Conservation (phyloP, 2,888 invertebrate genomes). For the Candidula unifasciata region DNA sequence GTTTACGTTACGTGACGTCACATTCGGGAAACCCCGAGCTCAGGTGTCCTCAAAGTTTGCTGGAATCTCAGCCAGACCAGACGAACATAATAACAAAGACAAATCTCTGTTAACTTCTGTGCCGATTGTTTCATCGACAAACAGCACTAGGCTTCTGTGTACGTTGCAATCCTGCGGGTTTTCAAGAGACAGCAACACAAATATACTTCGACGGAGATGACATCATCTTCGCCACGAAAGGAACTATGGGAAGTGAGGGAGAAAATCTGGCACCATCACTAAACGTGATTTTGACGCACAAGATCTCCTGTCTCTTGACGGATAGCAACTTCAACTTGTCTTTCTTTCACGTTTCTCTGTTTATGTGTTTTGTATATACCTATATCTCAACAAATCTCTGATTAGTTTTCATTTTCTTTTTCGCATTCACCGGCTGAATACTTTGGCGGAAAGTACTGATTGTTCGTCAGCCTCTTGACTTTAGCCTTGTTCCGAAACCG, state of each 20-base stretch:
- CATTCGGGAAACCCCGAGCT: conserved; percentile 58
- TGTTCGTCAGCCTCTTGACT: too few species aligned
- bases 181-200: conserved; percentile 31
- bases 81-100: neutral
- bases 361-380: too few species aligned
- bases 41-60: conserved; percentile 25
- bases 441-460: too few species aligned
- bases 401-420: too few species aligned
- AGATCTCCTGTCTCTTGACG: neutral
- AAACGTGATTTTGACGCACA: neutral
- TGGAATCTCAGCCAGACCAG: neutral
- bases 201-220: conserved; percentile 58
- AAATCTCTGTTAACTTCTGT: neutral
- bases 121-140: too few species aligned
- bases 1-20: conserved; percentile 76
- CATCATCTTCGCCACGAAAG: conserved; percentile 59
- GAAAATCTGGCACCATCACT: conserved; percentile 32
- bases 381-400: too few species aligned
- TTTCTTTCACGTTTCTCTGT: neutral
- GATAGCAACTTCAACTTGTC: neutral
- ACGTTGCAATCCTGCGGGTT: neutral
- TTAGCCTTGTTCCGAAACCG: too few species aligned
- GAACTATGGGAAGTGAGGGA: conserved; percentile 47
- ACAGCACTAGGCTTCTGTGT: neutral
- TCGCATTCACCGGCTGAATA: too few species aligned